These are phyloP conservation scores for Patella depressa DNA, from an alignment of 2,888 invertebrate genomes.

Conservation along the genomic window DNA sequence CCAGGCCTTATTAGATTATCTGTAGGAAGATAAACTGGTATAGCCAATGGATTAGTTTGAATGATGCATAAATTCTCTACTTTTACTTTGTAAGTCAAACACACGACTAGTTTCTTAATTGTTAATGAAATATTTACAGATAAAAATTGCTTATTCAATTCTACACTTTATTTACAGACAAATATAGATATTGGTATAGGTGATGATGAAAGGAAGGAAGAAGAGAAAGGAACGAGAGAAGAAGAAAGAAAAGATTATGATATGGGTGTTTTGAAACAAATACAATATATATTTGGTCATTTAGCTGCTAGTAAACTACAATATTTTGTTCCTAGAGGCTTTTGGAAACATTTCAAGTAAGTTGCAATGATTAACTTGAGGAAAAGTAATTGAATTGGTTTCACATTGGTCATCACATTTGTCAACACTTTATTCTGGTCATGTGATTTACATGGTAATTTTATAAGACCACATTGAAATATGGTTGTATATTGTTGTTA, in stretches of 20 bases:
- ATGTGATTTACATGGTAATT: background rate
- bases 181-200: conserved; percentile 75
- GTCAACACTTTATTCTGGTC: background rate
- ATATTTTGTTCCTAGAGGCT: conserved; percentile 96
- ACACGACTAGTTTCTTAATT: too few relatives aligned
- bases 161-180: conserved; percentile 39
- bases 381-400: too few relatives aligned
- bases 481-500: too few relatives aligned
- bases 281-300: conserved; percentile 98
- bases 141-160: too few relatives aligned
- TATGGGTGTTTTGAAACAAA: conserved; percentile 93
- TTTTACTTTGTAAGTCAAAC: too few relatives aligned
- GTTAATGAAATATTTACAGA: too few relatives aligned
- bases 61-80: too few relatives aligned
- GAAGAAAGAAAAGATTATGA: conserved; percentile 82
- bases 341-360: conserved; percentile 98
- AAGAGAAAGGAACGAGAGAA: conserved; percentile 75
- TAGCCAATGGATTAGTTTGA: too few relatives aligned
- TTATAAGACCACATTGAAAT: background rate
- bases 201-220: conserved; percentile 87
- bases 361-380: conserved; percentile 56
- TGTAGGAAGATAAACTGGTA: too few relatives aligned
- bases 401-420: too few relatives aligned
- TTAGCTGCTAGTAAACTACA: conserved; percentile 95
- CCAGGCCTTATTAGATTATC: too few relatives aligned